Evolutionary conservation across 2,888 invertebrate species (phyloP), one percentile per base, ranked within the genome.

Genomic region (Meteorus colon): DNA sequence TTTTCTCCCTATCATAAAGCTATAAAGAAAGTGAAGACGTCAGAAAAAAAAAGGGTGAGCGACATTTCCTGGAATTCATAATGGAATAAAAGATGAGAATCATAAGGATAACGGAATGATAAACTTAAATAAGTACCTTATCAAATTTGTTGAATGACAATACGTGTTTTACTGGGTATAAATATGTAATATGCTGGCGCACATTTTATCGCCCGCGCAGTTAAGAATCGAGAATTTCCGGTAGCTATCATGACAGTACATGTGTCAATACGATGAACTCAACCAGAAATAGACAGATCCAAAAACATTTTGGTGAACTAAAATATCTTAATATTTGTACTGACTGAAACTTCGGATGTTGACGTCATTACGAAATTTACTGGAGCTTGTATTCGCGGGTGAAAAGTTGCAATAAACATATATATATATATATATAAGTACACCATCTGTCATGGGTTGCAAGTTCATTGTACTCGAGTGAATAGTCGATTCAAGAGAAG

Each of bases 1-100:
- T 86, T 87, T 85, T 89, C 86, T 88, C 85, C 86, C 86, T 89
- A 87, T 89, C 88, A 83, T 86, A 88, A 84, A 84, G 83, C 85
- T 84, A 82, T 86, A 84, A 41, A 86, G 81, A 81, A 79, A 80
- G 62, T 74, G 74, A 73, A 74, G 73, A 48, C 70, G 75, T 27
- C 67, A 60, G 75, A 77, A 70, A 69, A 73, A 71, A 78, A 72
- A 51, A 76, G 27, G 78, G 76, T 69, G 73, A 65, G 19, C 55
- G 24, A 31, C 73, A 63, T 59, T 71, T 59, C 62, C 19, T 55
- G 19, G 24, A 19, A 34, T 8, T 29, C 16, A 51, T 19, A 69
- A 41, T 63, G 34, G 27, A 78, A 73, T 74, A 65, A 66, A 55
- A 74, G 68, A 70, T 19, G 73, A 77, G 73, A 77, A 77, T 37